Evolutionary conservation across 2,113 vertebrate genomes (phyloP).

Genomic region (Hypocryptadius cinnamomeus): DNA sequence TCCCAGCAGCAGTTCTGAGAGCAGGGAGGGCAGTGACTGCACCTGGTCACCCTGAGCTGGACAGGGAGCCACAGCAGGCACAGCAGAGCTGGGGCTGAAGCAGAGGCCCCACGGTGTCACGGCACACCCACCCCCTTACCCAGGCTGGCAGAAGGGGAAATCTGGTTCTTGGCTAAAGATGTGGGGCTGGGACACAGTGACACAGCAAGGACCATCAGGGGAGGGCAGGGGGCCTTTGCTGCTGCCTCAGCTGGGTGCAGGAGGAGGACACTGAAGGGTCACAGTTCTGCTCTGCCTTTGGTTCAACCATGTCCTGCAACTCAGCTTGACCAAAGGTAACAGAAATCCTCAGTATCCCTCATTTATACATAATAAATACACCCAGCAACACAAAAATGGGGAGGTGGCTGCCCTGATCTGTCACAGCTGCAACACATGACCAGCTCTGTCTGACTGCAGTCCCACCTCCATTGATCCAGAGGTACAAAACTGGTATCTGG

Average conservation of each 20-base stretch:
- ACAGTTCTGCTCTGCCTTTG: not conserved
- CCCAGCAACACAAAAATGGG: not conserved
- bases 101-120: not conserved
- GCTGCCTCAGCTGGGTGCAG: not conserved
- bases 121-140: not conserved
- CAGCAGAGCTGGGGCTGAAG: not conserved
- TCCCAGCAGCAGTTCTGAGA: not conserved
- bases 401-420: not conserved
- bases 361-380: not conserved
- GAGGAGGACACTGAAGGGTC: not conserved
- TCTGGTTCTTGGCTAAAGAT: not conserved
- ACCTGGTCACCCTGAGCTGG: not conserved
- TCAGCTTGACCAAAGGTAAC: not conserved
- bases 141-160: not conserved
- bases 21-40: not conserved
- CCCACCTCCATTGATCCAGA: not conserved
- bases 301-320: not conserved
- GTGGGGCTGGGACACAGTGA: not conserved
- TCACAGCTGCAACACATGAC: not conserved
- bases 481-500: accelerated
- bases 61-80: not conserved
- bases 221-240: not conserved
- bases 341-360: not conserved
- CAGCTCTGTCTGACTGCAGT: not conserved
- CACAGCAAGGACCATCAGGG: not conserved